Base-by-base conservation (phyloP, 2,113 vertebrate genomes). In the Laterallus jamaicensis region DNA sequence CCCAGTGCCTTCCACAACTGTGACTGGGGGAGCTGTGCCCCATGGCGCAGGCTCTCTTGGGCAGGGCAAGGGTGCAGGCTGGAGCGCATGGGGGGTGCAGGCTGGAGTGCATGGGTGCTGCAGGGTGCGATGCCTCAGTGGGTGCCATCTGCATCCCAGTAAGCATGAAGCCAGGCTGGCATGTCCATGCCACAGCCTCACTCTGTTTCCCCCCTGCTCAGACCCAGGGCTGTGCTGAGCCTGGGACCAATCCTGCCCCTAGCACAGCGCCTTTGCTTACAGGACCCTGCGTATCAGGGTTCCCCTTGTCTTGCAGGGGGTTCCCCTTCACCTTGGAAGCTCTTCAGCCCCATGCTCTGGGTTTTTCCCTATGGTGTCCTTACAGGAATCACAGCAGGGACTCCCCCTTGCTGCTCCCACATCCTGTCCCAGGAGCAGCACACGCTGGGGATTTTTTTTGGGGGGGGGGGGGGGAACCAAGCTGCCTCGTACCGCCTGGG, bases 201-300 rank as follows among this genome's bases (percentile, higher is more conserved):
- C 42, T 21, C 17, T 2, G 3, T 1, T 12, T 14, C 31, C 9
- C 9, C 31, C 66, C 29, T 13, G 52, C 16, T 60, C 84, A 7
- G 2, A 5, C 8, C 29, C 3, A 2, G 25, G 3, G 68, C 31
- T 26, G 32, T 24, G 60, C 37, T 2, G 4, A 68, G 10, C 5
- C 15, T 63, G 71, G 31, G 24, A 16, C 12, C 31, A 5, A 5
- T 58, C 20, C 76, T 66, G 40, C 39, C n/a, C 37, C 32, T 4
- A 3, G 44, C 58, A 50, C 4, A 1, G 26, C 6, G 1, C 18
- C 40, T 42, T 44, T 6, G 0, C 18, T 18, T 4, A 0, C 1
- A 28, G 58, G 7, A 29, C 8, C 13, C 1, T 6, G 0, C 7
- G 52, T 39, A 8, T 28, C 25, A 42, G 5, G 56, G 29, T 4